phyloP scores from a whole-genome alignment of 2,113 vertebrate species.

The Sciurus niger region DNA sequence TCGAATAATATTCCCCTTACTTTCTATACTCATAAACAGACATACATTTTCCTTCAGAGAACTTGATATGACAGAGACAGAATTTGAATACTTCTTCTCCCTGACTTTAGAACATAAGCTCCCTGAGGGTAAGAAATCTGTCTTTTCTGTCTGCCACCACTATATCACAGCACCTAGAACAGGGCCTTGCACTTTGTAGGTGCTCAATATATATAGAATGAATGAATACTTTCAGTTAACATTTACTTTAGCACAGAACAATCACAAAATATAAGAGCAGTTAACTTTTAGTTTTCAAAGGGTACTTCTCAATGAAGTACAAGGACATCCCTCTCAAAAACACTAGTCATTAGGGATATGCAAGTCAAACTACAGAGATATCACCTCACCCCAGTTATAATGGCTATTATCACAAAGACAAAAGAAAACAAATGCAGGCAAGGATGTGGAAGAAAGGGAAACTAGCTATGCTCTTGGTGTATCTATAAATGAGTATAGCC shows the following conservation, averaged over 20 bases:
- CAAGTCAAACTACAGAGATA: background rate
- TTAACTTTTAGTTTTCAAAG: constrained; percentile 33
- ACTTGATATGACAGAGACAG: background rate
- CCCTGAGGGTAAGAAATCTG: background rate
- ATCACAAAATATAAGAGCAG: background rate
- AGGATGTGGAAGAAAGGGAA: background rate
- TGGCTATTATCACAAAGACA: background rate
- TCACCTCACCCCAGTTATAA: background rate
- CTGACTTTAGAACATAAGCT: background rate
- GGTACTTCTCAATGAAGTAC: constrained; percentile 18
- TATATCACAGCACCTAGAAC: background rate
- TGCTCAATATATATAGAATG: background rate
- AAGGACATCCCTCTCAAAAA: background rate
- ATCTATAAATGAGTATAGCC: background rate
- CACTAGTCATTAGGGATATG: background rate
- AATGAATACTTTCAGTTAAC: background rate
- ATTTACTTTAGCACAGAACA: background rate
- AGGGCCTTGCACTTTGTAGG: background rate
- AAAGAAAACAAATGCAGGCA: background rate
- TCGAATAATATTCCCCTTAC: background rate
- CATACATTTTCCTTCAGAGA: background rate
- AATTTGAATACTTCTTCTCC: background rate
- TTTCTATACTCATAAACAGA: background rate
- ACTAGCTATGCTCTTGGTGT: background rate
- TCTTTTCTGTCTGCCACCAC: background rate